phyloP scores from a whole-genome alignment of 1,140 invertebrate genomes.

The Microplitis mediator region DNA sequence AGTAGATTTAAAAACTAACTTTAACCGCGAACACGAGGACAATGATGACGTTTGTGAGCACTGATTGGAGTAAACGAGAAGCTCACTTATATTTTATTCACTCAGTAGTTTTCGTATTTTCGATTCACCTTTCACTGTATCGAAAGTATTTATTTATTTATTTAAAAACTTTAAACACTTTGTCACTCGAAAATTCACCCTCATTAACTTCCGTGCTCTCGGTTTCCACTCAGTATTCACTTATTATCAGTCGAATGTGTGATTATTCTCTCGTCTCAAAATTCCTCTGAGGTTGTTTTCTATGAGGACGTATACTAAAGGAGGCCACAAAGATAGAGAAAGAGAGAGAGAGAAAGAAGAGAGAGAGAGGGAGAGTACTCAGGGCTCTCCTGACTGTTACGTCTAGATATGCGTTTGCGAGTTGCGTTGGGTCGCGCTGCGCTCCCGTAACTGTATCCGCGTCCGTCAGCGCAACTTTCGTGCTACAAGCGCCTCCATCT shows the following conservation, averaged over 20 bases:
- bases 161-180: no score
- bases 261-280: slow-evolving; percentile 10
- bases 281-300: neutral
- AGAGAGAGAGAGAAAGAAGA: slow-evolving; percentile 29
- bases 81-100: neutral
- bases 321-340: slow-evolving; percentile 13
- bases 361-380: slow-evolving; percentile 40
- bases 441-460: slow-evolving; percentile 64
- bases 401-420: slow-evolving; percentile 56
- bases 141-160: neutral
- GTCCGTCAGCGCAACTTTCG: slow-evolving; percentile 55
- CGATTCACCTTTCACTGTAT: neutral
- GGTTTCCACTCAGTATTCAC: neutral
- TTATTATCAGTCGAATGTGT: neutral
- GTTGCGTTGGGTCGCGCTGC: slow-evolving; percentile 63
- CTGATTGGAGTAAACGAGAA: neutral
- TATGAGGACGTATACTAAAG: slow-evolving; percentile 6
- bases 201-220: neutral
- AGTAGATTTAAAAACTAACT: slow-evolving; percentile 7
- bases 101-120: neutral
- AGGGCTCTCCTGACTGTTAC: slow-evolving; percentile 41
- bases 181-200: no score
- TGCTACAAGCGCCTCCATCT: slow-evolving; percentile 58
- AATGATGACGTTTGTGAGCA: slow-evolving; percentile 10
- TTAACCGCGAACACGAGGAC: slow-evolving; percentile 8